These are phyloP conservation scores for Drosophila peninsularis DNA, from an alignment of 2,888 invertebrate genomes.

Conservation along the genomic window DNA sequence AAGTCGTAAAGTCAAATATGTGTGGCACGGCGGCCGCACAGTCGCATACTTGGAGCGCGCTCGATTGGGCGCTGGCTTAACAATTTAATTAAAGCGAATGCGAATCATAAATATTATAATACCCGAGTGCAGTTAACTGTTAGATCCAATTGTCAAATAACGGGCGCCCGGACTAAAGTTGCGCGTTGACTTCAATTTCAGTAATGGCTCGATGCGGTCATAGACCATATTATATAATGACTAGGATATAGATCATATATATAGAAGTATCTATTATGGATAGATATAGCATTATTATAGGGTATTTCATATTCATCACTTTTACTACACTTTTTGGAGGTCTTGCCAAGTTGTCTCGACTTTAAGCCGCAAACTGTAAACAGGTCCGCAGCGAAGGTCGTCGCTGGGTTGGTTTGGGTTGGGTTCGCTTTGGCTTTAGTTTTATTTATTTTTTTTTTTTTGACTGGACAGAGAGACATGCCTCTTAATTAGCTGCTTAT, in stretches of 20 bases:
- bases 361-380: conserved; percentile 51
- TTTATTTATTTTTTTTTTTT: no score
- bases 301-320: not conserved
- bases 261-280: not conserved
- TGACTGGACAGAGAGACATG: conserved; percentile 40
- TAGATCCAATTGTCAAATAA: conserved; percentile 62
- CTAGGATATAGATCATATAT: not conserved
- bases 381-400: conserved; percentile 69
- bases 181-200: not conserved
- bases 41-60: conserved; percentile 32
- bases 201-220: not conserved
- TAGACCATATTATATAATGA: not conserved
- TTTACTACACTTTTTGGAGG: conserved; percentile 3
- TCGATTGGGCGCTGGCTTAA: conserved; percentile 28
- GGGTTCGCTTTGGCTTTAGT: conserved; percentile 2
- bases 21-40: conserved; percentile 43
- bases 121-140: conserved; percentile 34
- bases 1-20: conserved; percentile 76
- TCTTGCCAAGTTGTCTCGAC: conserved; percentile 31
- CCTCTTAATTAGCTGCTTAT: conserved; percentile 72
- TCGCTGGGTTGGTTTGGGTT: conserved; percentile 20
- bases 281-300: no score
- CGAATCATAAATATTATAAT: conserved; percentile 76
- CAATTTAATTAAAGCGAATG: conserved; percentile 77
- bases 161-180: conserved; percentile 15